These are phyloP conservation scores for Halichoeres trimaculatus DNA, from an alignment of 2,113 vertebrate species.

Conservation along the genomic window DNA sequence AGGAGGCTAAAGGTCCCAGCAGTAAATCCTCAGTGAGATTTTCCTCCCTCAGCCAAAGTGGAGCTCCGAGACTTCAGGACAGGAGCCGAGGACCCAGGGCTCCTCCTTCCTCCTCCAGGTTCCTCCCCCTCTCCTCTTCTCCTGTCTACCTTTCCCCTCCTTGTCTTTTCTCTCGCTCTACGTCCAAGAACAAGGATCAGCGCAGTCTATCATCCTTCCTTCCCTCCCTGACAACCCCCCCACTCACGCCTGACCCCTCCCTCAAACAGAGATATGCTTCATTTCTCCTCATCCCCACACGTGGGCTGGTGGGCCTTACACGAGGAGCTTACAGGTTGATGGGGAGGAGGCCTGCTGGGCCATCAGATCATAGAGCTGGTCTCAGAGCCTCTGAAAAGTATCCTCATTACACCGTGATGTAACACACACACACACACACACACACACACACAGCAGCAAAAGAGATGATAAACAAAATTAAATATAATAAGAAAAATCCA, in stretches of 20 bases:
- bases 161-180: slow-evolving; percentile 25
- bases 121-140: slow-evolving; percentile 45
- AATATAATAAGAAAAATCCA: too few species aligned
- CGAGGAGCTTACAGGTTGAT: slow-evolving; percentile 40
- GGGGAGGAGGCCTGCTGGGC: slow-evolving; percentile 6
- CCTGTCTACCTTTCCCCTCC: slow-evolving; percentile 16
- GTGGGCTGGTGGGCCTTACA: slow-evolving; percentile 27
- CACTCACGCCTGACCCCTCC: neutral
- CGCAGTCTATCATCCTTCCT: neutral
- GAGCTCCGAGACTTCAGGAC: slow-evolving; percentile 53
- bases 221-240: neutral
- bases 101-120: slow-evolving; percentile 57
- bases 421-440: too few species aligned
- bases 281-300: slow-evolving; percentile 30
- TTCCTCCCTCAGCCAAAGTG: slow-evolving; percentile 56
- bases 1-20: slow-evolving; percentile 41
- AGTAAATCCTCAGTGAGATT: slow-evolving; percentile 65
- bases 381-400: slow-evolving; percentile 32
- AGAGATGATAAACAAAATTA: too few species aligned
- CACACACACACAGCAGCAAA: neutral
- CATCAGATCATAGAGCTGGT: slow-evolving; percentile 40
- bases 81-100: slow-evolving; percentile 38
- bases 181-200: slow-evolving; percentile 34
- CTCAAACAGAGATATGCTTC: neutral
- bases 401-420: slow-evolving; percentile 1